Conservation (phyloP, 1,140 invertebrate genomes). For the Cataglyphis hispanica region DNA sequence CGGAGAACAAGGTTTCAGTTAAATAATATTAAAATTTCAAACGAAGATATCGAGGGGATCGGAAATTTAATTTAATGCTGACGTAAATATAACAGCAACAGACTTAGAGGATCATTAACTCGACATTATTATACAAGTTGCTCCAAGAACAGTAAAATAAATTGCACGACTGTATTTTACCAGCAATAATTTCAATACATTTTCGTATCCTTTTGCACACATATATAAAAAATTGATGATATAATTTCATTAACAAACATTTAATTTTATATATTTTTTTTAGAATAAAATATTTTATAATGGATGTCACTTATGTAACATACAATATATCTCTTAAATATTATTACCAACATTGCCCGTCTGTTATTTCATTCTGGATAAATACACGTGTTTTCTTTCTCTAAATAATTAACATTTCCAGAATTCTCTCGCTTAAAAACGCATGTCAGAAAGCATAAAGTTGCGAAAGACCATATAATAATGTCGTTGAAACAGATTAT, state of each 20-base stretch:
- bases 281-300: neutral
- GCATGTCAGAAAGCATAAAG: slow-evolving; percentile 8
- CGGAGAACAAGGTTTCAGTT: neutral
- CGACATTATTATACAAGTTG: slow-evolving; percentile 23
- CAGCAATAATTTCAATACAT: neutral
- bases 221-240: neutral
- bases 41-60: slow-evolving; percentile 9
- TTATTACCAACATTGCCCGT: neutral
- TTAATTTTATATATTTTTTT: slow-evolving; percentile 2
- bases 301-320: neutral
- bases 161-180: neutral
- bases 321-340: too few species aligned
- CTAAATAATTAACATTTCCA: slow-evolving; percentile 20
- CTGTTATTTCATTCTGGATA: neutral
- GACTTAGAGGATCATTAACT: neutral
- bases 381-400: neutral
- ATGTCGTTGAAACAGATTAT: slow-evolving; percentile 2
- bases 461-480: slow-evolving; percentile 17
- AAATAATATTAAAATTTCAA: slow-evolving; percentile 45
- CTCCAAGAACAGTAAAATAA: neutral
- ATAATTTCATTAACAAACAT: slow-evolving; percentile 5
- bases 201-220: neutral
- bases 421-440: neutral
- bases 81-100: slow-evolving; percentile 13
- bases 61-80: slow-evolving; percentile 46